Percentiles rank a stretch among this genome's conserved stretches.
Conservation (phyloP, 2,888 invertebrate genomes). For the Leucophenga montana region DNA sequence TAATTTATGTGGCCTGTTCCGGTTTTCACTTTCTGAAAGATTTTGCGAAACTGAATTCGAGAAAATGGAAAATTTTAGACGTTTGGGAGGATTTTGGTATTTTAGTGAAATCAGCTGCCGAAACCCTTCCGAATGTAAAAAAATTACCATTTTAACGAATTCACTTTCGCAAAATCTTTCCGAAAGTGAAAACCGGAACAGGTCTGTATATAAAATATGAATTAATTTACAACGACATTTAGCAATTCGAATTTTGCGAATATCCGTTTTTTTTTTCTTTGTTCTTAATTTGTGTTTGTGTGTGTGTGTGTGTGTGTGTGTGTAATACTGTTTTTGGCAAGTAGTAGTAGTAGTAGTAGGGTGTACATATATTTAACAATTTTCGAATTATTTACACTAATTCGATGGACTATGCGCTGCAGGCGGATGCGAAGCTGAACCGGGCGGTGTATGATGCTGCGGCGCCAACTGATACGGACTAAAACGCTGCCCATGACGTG, state of each 20-base stretch:
- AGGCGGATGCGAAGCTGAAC: slow-evolving; percentile 50
- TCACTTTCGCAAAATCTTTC: too few species aligned
- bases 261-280: slow-evolving; percentile 21
- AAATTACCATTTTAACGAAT: too few species aligned
- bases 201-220: neutral
- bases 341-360: slow-evolving; percentile 6
- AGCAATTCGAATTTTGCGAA: slow-evolving; percentile 10
- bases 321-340: slow-evolving; percentile 58
- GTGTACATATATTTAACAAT: neutral
- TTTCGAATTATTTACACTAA: slow-evolving; percentile 45
- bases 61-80: too few species aligned
- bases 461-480: slow-evolving; percentile 70
- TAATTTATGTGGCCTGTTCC: too few species aligned
- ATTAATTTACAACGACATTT: slow-evolving; percentile 51
- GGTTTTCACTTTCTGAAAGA: too few species aligned
- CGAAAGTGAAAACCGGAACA: too few species aligned
- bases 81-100: too few species aligned
- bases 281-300: slow-evolving; percentile 23
- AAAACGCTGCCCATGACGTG: slow-evolving; percentile 69
- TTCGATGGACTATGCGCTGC: slow-evolving; percentile 66
- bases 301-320: slow-evolving; percentile 34
- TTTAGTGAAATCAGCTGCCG: too few species aligned
- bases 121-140: too few species aligned
- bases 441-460: slow-evolving; percentile 48
- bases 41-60: too few species aligned